Base-by-base conservation (phyloP, 2,797 vertebrate genomes). In the Phyllotis vaccarum region DNA sequence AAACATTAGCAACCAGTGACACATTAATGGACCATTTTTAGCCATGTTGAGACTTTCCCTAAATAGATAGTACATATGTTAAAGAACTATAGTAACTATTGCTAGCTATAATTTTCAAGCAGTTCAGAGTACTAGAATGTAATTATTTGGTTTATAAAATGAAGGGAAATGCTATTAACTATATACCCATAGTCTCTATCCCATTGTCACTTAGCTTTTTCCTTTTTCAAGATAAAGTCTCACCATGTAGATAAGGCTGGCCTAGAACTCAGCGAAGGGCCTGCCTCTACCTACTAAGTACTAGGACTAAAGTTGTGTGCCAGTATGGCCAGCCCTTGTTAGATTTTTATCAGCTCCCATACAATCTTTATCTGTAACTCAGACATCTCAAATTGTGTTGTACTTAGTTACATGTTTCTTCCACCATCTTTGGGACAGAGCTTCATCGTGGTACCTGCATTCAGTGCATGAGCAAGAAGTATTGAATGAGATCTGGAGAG, bases 51-150 rank as follows among this genome's bases (percentile, higher is more conserved):
- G 31, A 68, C n/a, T 49, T 94, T 93, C 52, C 75, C 58, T 94
- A 80, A 83, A 54, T 76, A 90, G 34, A 31, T 74, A 54, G 4
- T 82, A 52, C 54, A 93, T 31, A 75, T 96, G 43, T 52, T 87
- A 64, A 60, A 82, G 75, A 82, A 92, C 58, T 64, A 22, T 82
- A 27, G 34, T 78, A 27, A 82, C n/a, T n/a, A n/a, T n/a, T n/a
- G n/a, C n/a, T n/a, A n/a, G n/a, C n/a, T 93, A 27, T 43, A 66
- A 68, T 96, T 95, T 93, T 94, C 68, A 93, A 91, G 74, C 58
- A 49, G 27, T 91, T 86, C 72, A 89, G 68, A 88, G 24, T 14
- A 86, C 56, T 96, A 62, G 60, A 95, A 72, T 31, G 1, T 83
- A 91, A 43, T 52, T n/a, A 14, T 68, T 89, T 68, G 49, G 11